Evolutionary conservation across 2,797 vertebrate species (phyloP).

Genomic region (Hippoglossus hippoglossus): DNA sequence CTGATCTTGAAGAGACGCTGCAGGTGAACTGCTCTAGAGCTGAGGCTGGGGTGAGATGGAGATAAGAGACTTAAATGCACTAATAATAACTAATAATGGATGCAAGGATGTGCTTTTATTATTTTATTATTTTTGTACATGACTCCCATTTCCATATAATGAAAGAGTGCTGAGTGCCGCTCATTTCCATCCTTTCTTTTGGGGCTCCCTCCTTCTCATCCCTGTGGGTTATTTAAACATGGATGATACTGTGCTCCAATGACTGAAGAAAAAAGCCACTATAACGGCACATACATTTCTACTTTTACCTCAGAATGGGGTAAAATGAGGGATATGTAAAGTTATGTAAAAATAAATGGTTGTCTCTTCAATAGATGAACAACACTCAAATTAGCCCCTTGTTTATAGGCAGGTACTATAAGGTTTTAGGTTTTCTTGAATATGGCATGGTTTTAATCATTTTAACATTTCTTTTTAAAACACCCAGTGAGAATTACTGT

Average conservation of each 20-base stretch:
- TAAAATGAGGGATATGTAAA: neutral
- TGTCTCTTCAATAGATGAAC: conserved; percentile 17
- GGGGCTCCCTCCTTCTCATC: conserved; percentile 19
- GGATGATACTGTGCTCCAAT: neutral
- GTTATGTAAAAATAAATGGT: neutral
- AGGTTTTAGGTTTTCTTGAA: conserved; percentile 13
- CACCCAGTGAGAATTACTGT: conserved; percentile 16
- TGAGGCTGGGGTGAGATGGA: conserved; percentile 8
- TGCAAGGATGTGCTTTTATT: conserved; percentile 9
- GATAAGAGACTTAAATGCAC: conserved; percentile 27
- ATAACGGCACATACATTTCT: conserved; percentile 33
- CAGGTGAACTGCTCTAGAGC: conserved; percentile 1
- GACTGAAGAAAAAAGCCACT: conserved; percentile 23
- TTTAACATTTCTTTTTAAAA: conserved; percentile 13
- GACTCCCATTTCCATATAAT: conserved; percentile 2
- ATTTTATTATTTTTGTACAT: conserved; percentile 14
- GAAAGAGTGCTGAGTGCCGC: conserved; percentile 8
- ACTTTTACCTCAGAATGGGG: conserved; percentile 31
- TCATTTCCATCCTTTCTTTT: conserved; percentile 22
- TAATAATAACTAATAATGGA: conserved; percentile 12
- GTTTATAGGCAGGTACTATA: conserved; percentile 24
- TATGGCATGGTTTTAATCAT: conserved; percentile 5
- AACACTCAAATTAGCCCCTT: conserved; percentile 4
- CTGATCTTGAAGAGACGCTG: conserved; percentile 26
- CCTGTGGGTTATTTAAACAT: conserved; percentile 8